Evolutionary conservation across 1,140 invertebrate species (phyloP), one percentile per base, ranked within the genome.

Genomic region (Calycopis cecrops): DNA sequence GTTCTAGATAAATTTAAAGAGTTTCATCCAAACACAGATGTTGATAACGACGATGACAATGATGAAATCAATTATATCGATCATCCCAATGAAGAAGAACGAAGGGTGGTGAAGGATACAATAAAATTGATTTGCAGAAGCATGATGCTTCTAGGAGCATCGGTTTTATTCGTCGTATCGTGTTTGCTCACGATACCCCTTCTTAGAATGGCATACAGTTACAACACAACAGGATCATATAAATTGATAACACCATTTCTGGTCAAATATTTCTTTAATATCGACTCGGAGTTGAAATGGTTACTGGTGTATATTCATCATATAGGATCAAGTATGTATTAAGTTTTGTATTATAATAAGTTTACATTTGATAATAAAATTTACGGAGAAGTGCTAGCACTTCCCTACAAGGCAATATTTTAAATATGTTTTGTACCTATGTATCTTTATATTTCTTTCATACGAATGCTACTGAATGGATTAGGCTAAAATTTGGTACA

Each of bases 271-370:
- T 53, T 53, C 33, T 33, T 53, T 12, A 18, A 53, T 28, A 44
- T 40, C 11, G 18, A 44, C 9, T 28, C 17, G 0, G 10, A 28
- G n/a, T 52, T 52, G 10, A 42, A 12, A 14, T 52, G 38, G n/a
- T 10, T 37, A 14, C 4, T 52, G 4, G 10, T 52, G 10, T 52
- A 52, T 52, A 38, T 52, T 40, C 51, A 52, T n/a, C 51, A 52
- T 28, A 12, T 42, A 40, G 17, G 21, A 12, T 38, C 51, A 28
- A 37, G 51, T 52, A 38, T 40, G 51, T 52, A 17, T 21, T n/a
- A 9, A 18, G 35, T n/a, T n/a, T 10, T 9, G 1, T 37, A 37
- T n/a, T n/a, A n/a, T n/a, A n/a, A n/a, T 37, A 10, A 37, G 9
- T 37, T 37, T n/a, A 37, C n/a, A n/a, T n/a, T n/a, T n/a, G n/a